Percentiles rank a stretch among this genome's conserved stretches.
These are phyloP conservation scores for Cydia amplana DNA, from an alignment of 1,140 invertebrate genomes.

Conservation along the genomic window DNA sequence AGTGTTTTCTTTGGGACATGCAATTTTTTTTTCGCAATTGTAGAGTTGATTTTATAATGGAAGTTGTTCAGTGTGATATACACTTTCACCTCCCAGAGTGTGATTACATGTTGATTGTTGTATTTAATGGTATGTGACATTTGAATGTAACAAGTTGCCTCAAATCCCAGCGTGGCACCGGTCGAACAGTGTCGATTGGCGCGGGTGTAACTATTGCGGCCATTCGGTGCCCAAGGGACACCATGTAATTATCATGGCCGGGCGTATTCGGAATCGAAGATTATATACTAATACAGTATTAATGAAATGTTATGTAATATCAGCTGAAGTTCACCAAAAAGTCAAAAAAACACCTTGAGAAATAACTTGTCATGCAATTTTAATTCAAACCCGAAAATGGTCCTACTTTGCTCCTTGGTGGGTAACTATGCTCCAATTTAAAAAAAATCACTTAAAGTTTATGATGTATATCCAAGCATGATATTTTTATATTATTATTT, in stretches of 20 bases:
- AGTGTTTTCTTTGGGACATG: too few species aligned
- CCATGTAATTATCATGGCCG: neutral
- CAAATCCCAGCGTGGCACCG: neutral
- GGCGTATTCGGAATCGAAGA: neutral
- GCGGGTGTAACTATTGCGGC: neutral
- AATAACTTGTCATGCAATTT: neutral
- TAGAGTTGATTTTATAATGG: neutral
- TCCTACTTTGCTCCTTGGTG: too few species aligned
- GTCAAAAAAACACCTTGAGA: neutral
- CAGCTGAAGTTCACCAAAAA: neutral
- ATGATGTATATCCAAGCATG: too few species aligned
- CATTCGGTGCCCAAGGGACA: neutral
- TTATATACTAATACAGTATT: neutral
- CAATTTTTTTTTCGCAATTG: neutral
- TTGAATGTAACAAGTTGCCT: neutral
- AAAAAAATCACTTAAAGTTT: too few species aligned
- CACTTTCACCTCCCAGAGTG: neutral
- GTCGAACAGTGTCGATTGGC: neutral
- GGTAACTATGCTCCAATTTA: too few species aligned
- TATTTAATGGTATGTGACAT: neutral
- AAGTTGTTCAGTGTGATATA: neutral
- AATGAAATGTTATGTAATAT: neutral
- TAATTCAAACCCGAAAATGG: too few species aligned
- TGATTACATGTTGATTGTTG: neutral
- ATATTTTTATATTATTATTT: too few species aligned